Evolutionary conservation across 2,113 vertebrate genomes (phyloP).

Genomic region (Cardinalis cardinalis): DNA sequence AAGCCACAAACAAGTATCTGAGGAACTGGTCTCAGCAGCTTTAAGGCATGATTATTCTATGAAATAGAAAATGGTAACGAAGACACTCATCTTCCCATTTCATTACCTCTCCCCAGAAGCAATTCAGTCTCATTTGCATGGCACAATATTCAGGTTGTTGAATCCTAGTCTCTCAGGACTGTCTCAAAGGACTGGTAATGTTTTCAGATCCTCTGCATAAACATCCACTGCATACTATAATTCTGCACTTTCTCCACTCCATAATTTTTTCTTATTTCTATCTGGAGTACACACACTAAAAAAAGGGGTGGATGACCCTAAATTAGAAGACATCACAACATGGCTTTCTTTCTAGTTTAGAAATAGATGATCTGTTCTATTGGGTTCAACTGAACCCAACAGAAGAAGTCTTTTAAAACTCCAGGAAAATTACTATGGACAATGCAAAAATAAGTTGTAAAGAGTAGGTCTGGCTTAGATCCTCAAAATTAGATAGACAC

Average conservation of each 20-base stretch:
- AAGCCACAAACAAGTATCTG: background rate
- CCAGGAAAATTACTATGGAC: background rate
- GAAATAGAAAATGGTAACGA: slow-evolving; percentile 30
- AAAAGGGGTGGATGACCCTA: background rate
- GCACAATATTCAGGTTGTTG: background rate
- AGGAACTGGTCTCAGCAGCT: background rate
- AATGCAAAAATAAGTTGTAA: background rate
- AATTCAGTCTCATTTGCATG: slow-evolving; percentile 19
- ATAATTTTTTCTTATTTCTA: background rate
- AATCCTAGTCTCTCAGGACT: background rate
- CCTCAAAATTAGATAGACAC: background rate
- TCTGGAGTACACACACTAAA: background rate
- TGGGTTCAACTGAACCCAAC: background rate
- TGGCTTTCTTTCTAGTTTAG: background rate
- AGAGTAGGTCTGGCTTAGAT: background rate
- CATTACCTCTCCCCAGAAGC: slow-evolving; percentile 25
- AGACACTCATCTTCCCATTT: slow-evolving; percentile 26
- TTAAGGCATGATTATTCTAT: slow-evolving; percentile 17
- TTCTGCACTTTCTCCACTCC: background rate
- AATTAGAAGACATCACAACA: background rate
- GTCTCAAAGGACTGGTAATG: background rate
- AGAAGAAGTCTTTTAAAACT: background rate
- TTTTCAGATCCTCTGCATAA: background rate
- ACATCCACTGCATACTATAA: background rate
- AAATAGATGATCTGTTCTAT: background rate